Base-by-base conservation (phyloP, 2,797 vertebrate genomes). In the Bradypodion pumilum region DNA sequence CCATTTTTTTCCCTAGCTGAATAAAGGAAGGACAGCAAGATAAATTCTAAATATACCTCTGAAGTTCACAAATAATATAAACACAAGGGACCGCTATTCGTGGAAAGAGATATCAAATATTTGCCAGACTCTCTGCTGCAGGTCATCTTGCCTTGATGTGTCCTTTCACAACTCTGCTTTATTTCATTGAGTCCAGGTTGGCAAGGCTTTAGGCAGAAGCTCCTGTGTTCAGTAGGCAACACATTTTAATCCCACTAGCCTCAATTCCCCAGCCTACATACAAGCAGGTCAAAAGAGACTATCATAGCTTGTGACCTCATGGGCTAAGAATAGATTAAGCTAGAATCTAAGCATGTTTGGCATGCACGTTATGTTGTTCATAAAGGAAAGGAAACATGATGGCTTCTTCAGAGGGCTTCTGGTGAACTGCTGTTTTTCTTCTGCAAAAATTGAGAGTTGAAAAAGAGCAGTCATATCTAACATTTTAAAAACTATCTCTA, bases 301-400 rank as follows among this genome's bases (percentile, higher is more conserved):
- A 85, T 69, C 21, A 63, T 78, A 59, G 78, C 44, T 32, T 84
- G 32, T 77, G 59, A 81, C 5, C 56, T 85, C 73, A 77, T 40
- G 19, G 10, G 35, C 74, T 81, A 81, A 62, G 79, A 81, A 74
- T 80, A 76, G 65, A 52, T 56, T 74, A 74, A 80, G 29, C 35
- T 62, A 40, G 52, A 25, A 69, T 70, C 40, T 69, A 60, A 63
- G 37, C 37, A n/a, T 46, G 27, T 80, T 80, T 60, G 29, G 16
- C 46, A 69, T 35, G 13, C n/a, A 46, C 37, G 29, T n/a, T 46
- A 7, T 40, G 52, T 12, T 59, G 25, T 21, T 44, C 25, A 12
- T 29, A 56, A 60, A 37, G n/a, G 8, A 19, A 74, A 74, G 10
- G 13, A 32, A 4, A 10, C 27, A 56, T 4, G 62, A 74, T 5